Evolutionary conservation across 2,888 invertebrate species (phyloP).

Genomic region (Embidobia sp.): DNA sequence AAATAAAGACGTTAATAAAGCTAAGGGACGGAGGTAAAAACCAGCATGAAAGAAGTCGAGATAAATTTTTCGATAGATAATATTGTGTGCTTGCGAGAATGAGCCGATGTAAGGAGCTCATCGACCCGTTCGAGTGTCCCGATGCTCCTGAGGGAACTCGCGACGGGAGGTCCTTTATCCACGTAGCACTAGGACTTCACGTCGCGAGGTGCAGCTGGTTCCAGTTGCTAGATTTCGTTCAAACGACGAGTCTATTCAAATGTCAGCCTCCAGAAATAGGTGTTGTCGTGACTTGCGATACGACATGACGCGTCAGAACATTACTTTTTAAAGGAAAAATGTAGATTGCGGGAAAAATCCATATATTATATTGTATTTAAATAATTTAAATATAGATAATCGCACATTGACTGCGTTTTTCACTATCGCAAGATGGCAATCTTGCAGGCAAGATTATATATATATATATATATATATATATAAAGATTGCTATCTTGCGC

Average conservation of each 20-base stretch:
- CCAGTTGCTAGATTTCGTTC: slow-evolving; percentile 41
- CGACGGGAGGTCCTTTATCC: slow-evolving; percentile 50
- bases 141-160: slow-evolving; percentile 56
- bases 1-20: slow-evolving; percentile 50
- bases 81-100: slow-evolving; percentile 41
- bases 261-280: slow-evolving; percentile 56
- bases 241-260: slow-evolving; percentile 59
- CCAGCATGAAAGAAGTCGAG: slow-evolving; percentile 47
- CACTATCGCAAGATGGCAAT: no score
- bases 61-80: slow-evolving; percentile 52
- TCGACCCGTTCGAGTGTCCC: slow-evolving; percentile 64
- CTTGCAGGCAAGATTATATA: no score
- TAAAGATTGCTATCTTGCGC: no score
- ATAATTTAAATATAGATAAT: no score
- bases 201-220: slow-evolving; percentile 58
- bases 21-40: slow-evolving; percentile 23
- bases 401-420: no score
- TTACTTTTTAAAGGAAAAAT: slow-evolving; percentile 55
- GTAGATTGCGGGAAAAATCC: background rate
- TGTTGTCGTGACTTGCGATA: slow-evolving; percentile 62
- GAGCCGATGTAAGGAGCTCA: slow-evolving; percentile 67
- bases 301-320: slow-evolving; percentile 62
- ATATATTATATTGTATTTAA: slow-evolving; percentile 33
- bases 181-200: slow-evolving; percentile 41
- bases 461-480: no score